Evolutionary conservation across 2,888 invertebrate species (phyloP).

Genomic region (Oligia fasciuncula): DNA sequence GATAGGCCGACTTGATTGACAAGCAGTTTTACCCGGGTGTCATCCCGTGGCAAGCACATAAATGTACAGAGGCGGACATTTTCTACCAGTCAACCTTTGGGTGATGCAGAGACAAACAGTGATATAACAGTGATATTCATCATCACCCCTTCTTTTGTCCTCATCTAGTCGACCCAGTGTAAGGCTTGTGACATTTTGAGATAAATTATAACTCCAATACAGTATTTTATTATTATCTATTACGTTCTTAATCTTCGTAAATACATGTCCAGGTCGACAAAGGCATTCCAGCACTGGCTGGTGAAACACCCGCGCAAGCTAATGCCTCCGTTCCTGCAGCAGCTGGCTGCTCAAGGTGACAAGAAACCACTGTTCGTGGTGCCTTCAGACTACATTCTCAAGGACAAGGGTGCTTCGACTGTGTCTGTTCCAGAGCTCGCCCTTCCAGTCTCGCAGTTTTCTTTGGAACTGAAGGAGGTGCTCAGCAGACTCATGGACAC

Average conservation of each 20-base stretch:
- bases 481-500: slow-evolving; percentile 83
- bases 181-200: background rate
- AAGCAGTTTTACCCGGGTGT: background rate
- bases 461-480: slow-evolving; percentile 83
- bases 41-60: too few species aligned
- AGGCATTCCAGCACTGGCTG: slow-evolving; percentile 83
- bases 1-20: background rate
- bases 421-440: slow-evolving; percentile 77
- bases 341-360: slow-evolving; percentile 70
- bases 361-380: slow-evolving; percentile 82
- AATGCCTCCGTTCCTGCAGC: slow-evolving; percentile 80
- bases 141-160: background rate
- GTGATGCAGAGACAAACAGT: too few species aligned
- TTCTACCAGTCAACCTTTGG: too few species aligned
- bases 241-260: slow-evolving; percentile 12
- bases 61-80: too few species aligned
- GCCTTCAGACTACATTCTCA: slow-evolving; percentile 83
- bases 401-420: slow-evolving; percentile 65
- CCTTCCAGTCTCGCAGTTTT: slow-evolving; percentile 83
- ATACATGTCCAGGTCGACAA: slow-evolving; percentile 79
- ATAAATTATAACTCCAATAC: background rate
- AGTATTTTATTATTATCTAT: background rate
- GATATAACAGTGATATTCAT: background rate
- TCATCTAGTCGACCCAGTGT: background rate
- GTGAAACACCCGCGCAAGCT: slow-evolving; percentile 75